Evolutionary conservation across 1,140 invertebrate species (phyloP).

Genomic region (Drosophila insularis): DNA sequence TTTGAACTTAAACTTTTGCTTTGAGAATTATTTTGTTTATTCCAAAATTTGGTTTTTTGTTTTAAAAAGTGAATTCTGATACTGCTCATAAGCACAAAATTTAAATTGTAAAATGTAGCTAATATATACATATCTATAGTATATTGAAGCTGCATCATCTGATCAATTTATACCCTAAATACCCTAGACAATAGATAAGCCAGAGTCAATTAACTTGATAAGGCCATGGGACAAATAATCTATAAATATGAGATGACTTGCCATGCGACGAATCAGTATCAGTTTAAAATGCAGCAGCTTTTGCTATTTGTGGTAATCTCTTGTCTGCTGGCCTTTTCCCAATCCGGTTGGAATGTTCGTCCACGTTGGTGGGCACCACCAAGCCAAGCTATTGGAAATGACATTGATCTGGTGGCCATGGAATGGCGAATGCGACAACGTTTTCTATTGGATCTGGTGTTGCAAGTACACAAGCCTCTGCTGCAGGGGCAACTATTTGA

Average conservation of each 20-base stretch:
- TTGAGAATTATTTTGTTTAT: no score
- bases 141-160: no score
- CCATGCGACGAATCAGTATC: background rate
- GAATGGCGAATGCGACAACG: conserved; percentile 43
- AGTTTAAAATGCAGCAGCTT: conserved; percentile 37
- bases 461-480: conserved; percentile 73
- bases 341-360: conserved; percentile 19
- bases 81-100: no score
- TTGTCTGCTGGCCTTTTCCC: conserved; percentile 10
- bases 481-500: conserved; percentile 46
- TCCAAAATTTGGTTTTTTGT: no score
- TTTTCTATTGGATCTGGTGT: conserved; percentile 59
- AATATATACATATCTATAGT: no score
- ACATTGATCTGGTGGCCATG: background rate
- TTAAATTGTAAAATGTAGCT: no score
- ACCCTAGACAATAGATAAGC: no score
- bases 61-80: no score
- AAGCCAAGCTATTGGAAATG: background rate
- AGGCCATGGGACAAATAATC: background rate
- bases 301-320: conserved; percentile 18
- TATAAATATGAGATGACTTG: background rate
- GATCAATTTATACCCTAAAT: no score
- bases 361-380: conserved; percentile 1
- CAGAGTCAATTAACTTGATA: no score
- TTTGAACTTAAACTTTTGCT: no score